Evolutionary conservation across 2,797 vertebrate species (phyloP), one percentile per base, ranked within the genome.

Genomic region (Ambastaia sidthimunki): DNA sequence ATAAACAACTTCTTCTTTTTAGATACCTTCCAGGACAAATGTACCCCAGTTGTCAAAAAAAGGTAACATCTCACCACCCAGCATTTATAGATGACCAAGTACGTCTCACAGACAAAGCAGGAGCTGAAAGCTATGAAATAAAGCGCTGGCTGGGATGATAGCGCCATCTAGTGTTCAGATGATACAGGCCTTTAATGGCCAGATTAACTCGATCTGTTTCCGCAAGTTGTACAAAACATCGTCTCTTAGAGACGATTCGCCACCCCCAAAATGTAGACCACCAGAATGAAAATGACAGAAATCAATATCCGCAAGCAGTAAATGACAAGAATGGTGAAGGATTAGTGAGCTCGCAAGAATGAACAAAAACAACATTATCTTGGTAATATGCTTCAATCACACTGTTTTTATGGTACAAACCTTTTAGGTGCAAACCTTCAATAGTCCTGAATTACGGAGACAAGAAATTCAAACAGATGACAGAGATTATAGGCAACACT

Each of bases 131-230:
- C 41, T 48, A n/a, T 54, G 2, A 52, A 21, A 71, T 28, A 18
- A n/a, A 18, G 23, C 50, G 10, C 54, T 55, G 72, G 71, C 78
- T 79, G 78, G 82, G 59, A 72, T 80, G 41, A 68, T 47, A 87
- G 66, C 80, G 69, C 86, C 86, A 87, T 87, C 86, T 87, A 85
- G 84, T 72, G 85, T 74, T 80, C 57, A 70, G n/a, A 65, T 1
- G 28, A 54, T 76, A 47, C 60, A 13, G 5, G 52, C 28, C 18
- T 18, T 11, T 13, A 67, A 55, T 69, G 41, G 41, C 41, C 41
- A 10, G 10, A 44, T 44, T 9, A 44, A 44, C 41, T 44, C 9
- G 10, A 44, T 44, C 41, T 44, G 41, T 44, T 44, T 21, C 21
- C 16, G 7, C n/a, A 55, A 31, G 28, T 76, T 37, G 59, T 81